phyloP scores from a whole-genome alignment of 2,797 vertebrate genomes.

The Phataginus tetradactyla region DNA sequence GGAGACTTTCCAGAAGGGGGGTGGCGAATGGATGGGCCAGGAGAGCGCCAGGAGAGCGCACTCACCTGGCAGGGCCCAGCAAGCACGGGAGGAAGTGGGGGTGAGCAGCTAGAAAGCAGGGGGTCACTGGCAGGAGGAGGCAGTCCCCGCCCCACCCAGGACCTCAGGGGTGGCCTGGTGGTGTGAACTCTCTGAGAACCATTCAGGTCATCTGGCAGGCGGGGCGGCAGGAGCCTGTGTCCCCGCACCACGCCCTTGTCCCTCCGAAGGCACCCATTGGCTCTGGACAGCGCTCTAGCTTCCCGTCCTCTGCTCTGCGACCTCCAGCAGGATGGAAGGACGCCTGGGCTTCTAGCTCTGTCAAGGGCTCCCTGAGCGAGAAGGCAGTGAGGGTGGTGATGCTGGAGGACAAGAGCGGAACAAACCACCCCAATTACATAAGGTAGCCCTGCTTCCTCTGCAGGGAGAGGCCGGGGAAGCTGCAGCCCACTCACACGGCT shows the following conservation, averaged over 20 bases:
- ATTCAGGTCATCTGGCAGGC: not conserved
- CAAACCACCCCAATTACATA: constrained; percentile 67
- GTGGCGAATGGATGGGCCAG: not conserved
- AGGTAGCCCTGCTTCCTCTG: constrained; percentile 42
- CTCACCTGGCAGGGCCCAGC: not conserved
- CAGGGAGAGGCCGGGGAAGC: not conserved
- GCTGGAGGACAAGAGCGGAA: constrained; percentile 54
- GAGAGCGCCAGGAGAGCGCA: not conserved
- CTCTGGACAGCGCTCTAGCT: not conserved
- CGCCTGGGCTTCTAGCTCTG: not conserved
- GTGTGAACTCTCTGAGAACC: not conserved
- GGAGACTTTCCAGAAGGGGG: not conserved
- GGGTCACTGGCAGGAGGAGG: not conserved
- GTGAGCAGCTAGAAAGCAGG: not conserved
- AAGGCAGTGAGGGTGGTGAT: not conserved
- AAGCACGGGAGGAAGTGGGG: not conserved
- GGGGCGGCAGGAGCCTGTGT: not conserved
- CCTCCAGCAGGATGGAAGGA: not conserved
- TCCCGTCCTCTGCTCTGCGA: not conserved
- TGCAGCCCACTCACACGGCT: not conserved
- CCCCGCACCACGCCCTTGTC: too few species aligned
- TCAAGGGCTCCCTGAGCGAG: constrained; percentile 65
- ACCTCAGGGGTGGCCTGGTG: not conserved
- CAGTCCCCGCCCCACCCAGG: not conserved
- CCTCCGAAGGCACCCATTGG: not conserved